These are phyloP conservation scores for Macaria notata DNA, from an alignment of 2,888 invertebrate genomes.

Conservation along the genomic window DNA sequence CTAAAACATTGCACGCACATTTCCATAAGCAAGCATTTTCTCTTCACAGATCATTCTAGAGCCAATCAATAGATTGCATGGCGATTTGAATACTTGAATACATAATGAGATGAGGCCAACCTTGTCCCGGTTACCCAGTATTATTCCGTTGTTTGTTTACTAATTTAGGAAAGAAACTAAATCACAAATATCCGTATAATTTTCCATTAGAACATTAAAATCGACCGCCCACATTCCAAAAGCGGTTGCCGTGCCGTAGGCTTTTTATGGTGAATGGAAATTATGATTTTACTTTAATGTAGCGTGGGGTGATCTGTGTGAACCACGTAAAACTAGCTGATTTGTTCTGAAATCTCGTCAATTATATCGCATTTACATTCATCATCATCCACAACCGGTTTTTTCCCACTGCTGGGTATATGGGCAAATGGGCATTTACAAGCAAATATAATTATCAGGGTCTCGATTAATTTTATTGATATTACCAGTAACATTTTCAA, in stretches of 20 bases:
- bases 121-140: slow-evolving; percentile 36
- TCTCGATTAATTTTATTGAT: too few relatives aligned
- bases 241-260: not conserved
- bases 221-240: slow-evolving; percentile 12
- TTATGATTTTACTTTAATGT: too few relatives aligned
- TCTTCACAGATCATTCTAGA: slow-evolving; percentile 7
- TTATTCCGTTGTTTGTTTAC: slow-evolving; percentile 37
- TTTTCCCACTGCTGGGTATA: too few relatives aligned
- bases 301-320: too few relatives aligned
- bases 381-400: too few relatives aligned
- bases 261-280: not conserved
- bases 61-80: slow-evolving; percentile 11
- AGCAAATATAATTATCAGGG: too few relatives aligned
- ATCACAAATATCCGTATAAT: slow-evolving; percentile 21
- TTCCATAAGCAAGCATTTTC: not conserved
- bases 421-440: too few relatives aligned
- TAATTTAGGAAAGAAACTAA: slow-evolving; percentile 16
- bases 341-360: too few relatives aligned
- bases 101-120: slow-evolving; percentile 18
- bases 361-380: too few relatives aligned
- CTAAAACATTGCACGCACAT: not conserved
- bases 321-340: too few relatives aligned
- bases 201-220: slow-evolving; percentile 12
- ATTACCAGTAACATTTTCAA: too few relatives aligned
- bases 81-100: slow-evolving; percentile 11